phyloP scores from a whole-genome alignment of 2,113 vertebrate genomes.

The human region GRCh38 chr7:28317501-28318000 shows the following conservation, averaged over 20 bases:
- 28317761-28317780: background rate
- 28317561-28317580: background rate
- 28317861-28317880: background rate
- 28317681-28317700: background rate
- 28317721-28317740: background rate
- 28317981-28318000: background rate
- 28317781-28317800: background rate
- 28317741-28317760: background rate
- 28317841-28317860: background rate
- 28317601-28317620: too few relatives aligned
- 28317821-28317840: background rate
- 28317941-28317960: background rate
- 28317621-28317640: background rate
- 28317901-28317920: background rate
- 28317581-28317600: background rate
- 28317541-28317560: background rate
- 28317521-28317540: background rate
- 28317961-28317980: background rate
- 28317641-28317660: background rate
- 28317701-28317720: background rate
- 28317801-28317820: background rate
- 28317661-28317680: background rate
- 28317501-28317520: background rate
- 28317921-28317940: background rate
- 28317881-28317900: background rate